phyloP scores from a whole-genome alignment of 2,797 vertebrate species.

The Brotula barbata region DNA sequence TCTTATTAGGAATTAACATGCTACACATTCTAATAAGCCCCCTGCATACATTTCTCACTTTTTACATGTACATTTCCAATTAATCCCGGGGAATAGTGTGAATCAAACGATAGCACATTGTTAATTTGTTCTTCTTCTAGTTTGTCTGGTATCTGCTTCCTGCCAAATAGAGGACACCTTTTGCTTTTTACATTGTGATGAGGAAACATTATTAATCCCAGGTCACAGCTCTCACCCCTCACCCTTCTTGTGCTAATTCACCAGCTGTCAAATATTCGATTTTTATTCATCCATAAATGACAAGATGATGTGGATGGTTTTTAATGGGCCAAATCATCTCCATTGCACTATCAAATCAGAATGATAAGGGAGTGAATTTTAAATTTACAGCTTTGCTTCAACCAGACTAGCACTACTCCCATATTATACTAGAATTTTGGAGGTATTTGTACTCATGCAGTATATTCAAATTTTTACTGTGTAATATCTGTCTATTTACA shows the following conservation, averaged over 20 bases:
- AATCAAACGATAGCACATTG: constrained; percentile 44
- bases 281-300: constrained; percentile 5
- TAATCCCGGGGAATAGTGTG: constrained; percentile 39
- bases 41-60: constrained; percentile 48
- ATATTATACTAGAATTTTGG: too few species aligned
- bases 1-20: constrained; percentile 65
- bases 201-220: constrained; percentile 39
- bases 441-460: too few species aligned
- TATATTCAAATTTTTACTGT: too few species aligned
- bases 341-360: constrained; percentile 1
- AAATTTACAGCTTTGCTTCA: too few species aligned
- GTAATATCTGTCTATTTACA: too few species aligned
- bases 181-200: constrained; percentile 40
- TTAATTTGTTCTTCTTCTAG: constrained; percentile 31
- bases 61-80: constrained; percentile 61
- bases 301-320: constrained; percentile 2
- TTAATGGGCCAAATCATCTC: background rate
- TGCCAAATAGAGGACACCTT: constrained; percentile 31
- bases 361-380: background rate
- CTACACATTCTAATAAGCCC: constrained; percentile 55
- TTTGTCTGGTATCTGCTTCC: constrained; percentile 19
- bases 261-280: constrained; percentile 15
- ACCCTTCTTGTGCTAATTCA: constrained; percentile 11
- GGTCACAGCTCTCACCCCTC: constrained; percentile 4
- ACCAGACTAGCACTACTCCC: too few species aligned